Conservation (phyloP, 53 echinoderm and acorn worm genomes). For the Patiria pectinifera region DNA sequence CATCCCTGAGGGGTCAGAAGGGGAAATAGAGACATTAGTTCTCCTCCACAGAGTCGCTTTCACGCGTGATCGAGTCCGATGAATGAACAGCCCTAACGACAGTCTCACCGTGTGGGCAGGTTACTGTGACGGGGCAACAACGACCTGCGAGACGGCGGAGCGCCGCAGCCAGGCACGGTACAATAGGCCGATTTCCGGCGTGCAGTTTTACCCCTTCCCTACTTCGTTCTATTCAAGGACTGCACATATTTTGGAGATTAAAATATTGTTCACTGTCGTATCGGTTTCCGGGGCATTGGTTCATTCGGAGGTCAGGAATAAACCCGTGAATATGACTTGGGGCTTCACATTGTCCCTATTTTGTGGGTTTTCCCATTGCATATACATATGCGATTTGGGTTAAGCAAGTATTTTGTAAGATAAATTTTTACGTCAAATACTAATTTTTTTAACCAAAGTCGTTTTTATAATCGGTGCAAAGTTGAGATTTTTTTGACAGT, state of each 20-base stretch:
- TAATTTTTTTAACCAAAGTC: too few relatives aligned
- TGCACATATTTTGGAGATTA: neutral
- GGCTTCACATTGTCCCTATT: neutral
- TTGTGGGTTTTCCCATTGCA: neutral
- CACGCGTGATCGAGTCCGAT: slow-evolving; percentile 26
- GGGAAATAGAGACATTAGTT: slow-evolving; percentile 33
- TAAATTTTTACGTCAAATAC: too few relatives aligned
- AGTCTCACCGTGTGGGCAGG: slow-evolving; percentile 15
- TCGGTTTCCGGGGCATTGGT: slow-evolving; percentile 53
- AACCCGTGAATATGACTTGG: neutral
- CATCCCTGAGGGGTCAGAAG: slow-evolving; percentile 25
- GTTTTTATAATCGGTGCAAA: too few relatives aligned
- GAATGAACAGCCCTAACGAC: neutral
- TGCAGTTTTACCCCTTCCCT: neutral
- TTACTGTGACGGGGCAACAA: slow-evolving; percentile 47
- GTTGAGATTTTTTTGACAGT: too few relatives aligned
- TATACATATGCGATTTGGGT: neutral
- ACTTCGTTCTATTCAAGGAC: neutral
- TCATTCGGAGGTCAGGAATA: slow-evolving; percentile 48
- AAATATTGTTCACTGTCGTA: slow-evolving; percentile 26
- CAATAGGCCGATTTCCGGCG: slow-evolving; percentile 50
- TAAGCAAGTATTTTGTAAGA: too few relatives aligned
- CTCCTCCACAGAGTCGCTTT: slow-evolving; percentile 1
- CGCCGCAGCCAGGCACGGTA: neutral
- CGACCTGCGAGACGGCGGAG: neutral